Evolutionary conservation across 2,888 invertebrate species (phyloP).

Genomic region (Nesidiocoris tenuis): DNA sequence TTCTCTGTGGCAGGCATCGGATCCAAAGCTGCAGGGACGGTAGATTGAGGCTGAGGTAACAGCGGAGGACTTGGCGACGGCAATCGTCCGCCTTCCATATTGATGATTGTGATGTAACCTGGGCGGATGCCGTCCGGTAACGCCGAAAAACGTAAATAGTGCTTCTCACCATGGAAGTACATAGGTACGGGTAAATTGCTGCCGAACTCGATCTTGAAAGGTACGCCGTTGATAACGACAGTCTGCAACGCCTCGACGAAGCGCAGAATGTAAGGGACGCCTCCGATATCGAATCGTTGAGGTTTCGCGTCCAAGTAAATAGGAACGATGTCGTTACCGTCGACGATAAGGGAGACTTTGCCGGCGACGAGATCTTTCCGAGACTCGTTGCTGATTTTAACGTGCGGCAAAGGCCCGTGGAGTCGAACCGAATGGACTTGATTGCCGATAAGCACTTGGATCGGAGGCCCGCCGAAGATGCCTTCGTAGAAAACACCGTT

Average conservation of each 20-base stretch:
- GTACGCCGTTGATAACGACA: constrained; percentile 74
- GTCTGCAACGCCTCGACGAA: constrained; percentile 77
- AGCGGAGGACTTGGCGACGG: constrained; percentile 44
- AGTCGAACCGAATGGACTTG: constrained; percentile 76
- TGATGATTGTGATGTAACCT: constrained; percentile 67
- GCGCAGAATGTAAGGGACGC: constrained; percentile 70
- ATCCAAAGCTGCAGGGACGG: neutral
- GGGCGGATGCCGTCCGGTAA: constrained; percentile 72
- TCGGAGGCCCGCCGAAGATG: constrained; percentile 86
- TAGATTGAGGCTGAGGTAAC: constrained; percentile 33
- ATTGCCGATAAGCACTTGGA: constrained; percentile 78
- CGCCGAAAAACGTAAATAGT: constrained; percentile 76
- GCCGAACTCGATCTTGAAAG: constrained; percentile 79
- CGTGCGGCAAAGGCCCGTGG: constrained; percentile 89
- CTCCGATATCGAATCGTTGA: constrained; percentile 69
- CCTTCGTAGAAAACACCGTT: constrained; percentile 88
- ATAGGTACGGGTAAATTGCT: constrained; percentile 75
- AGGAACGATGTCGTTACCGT: constrained; percentile 75
- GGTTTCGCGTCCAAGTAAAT: constrained; percentile 81
- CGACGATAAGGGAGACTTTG: constrained; percentile 78
- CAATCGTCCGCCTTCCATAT: constrained; percentile 67
- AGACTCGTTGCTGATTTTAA: constrained; percentile 78
- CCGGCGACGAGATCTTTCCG: constrained; percentile 81
- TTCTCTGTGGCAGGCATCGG: neutral
- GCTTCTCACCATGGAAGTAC: constrained; percentile 70